Percentiles rank a stretch among this genome's conserved stretches.
Conservation (phyloP, 2,113 vertebrate genomes). For the Butorides virescens region DNA sequence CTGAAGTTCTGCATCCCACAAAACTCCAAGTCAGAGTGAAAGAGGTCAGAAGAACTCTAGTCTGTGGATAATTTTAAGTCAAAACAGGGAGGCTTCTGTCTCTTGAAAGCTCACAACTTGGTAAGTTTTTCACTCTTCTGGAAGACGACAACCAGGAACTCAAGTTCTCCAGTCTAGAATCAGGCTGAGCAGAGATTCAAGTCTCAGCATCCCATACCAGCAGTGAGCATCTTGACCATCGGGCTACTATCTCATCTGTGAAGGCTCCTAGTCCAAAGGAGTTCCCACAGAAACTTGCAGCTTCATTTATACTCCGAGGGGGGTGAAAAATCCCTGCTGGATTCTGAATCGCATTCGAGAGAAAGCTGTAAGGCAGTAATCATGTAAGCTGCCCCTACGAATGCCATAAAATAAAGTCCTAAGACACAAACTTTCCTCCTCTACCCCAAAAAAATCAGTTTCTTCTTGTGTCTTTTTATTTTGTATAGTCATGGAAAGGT, state of each 20-base stretch:
- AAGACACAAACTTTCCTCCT: neutral
- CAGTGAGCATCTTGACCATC: accelerated
- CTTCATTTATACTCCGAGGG: neutral
- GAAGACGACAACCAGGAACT: neutral
- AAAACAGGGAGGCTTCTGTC: neutral
- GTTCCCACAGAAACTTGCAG: neutral
- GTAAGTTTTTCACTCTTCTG: neutral
- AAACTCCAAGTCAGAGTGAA: neutral
- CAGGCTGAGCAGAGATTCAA: neutral
- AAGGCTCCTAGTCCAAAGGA: neutral
- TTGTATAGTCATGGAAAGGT: too few relatives aligned
- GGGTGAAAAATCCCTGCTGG: neutral
- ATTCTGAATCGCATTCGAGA: neutral
- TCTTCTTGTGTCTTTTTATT: neutral
- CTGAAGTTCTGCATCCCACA: neutral
- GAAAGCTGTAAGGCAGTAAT: neutral
- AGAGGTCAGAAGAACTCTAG: neutral
- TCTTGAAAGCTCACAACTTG: neutral
- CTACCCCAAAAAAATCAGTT: neutral
- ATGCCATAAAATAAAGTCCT: neutral
- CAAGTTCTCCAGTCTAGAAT: neutral
- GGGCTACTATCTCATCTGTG: accelerated
- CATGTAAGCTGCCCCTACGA: neutral
- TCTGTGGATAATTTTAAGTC: neutral
- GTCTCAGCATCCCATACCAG: neutral